Percentiles rank a stretch among this genome's conserved stretches.
Evolutionary conservation across 2,113 vertebrate genomes (phyloP).

Genomic region (Calypte anna): DNA sequence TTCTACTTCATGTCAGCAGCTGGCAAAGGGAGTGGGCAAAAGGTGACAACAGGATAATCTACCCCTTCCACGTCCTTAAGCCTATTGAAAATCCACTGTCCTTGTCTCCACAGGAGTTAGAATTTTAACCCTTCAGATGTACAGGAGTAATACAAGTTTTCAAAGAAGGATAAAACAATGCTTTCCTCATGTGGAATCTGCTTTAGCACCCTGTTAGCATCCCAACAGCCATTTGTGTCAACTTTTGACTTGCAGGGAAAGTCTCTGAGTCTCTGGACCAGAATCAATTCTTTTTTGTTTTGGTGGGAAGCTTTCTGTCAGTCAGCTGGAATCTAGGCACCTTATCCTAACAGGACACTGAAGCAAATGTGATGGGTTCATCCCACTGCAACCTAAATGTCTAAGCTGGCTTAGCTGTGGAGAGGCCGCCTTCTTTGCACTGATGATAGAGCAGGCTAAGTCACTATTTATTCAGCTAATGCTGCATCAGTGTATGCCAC

Average conservation of each 20-base stretch:
- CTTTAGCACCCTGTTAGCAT: not conserved
- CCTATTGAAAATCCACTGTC: not conserved
- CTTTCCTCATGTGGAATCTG: not conserved
- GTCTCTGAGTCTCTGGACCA: not conserved
- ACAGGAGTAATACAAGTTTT: not conserved
- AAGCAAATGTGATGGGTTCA: not conserved
- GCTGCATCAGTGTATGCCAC: not conserved
- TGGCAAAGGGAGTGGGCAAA: conserved; percentile 66
- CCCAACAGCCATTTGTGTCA: not conserved
- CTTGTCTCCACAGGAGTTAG: not conserved
- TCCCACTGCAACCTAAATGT: not conserved
- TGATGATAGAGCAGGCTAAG: not conserved
- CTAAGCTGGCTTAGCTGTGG: not conserved
- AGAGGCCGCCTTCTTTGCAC: not conserved
- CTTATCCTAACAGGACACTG: not conserved
- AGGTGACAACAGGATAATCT: conserved; percentile 69
- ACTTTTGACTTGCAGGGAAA: not conserved
- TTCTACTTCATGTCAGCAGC: conserved; percentile 70
- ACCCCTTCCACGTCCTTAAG: conserved; percentile 47
- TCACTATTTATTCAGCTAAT: not conserved
- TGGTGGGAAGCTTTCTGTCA: not conserved
- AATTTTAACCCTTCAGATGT: conserved; percentile 1
- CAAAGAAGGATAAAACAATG: not conserved
- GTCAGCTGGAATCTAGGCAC: not conserved
- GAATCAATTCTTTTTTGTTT: not conserved